Conservation (phyloP, 2,888 invertebrate genomes). For the Teleogryllus oceanicus region DNA sequence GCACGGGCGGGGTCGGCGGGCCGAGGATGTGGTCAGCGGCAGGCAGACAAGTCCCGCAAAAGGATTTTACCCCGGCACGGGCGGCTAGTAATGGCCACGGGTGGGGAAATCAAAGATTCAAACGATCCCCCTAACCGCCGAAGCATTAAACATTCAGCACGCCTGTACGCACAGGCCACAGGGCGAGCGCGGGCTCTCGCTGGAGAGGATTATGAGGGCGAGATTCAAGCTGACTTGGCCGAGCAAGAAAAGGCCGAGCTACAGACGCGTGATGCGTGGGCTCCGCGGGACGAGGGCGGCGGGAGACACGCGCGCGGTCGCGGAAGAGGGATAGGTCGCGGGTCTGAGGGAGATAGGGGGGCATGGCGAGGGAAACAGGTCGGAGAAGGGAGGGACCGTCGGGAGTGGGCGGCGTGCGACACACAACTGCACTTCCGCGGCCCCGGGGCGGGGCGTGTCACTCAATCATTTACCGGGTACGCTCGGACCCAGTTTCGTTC, state of each 20-base stretch:
- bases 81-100: neutral
- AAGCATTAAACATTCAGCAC: constrained; percentile 1
- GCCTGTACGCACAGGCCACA: constrained; percentile 1
- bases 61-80: constrained; percentile 1
- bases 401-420: neutral
- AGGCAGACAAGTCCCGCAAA: neutral
- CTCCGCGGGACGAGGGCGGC: neutral
- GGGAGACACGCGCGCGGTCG: neutral
- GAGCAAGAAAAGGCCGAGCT: neutral
- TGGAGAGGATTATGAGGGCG: neutral
- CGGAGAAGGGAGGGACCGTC: neutral
- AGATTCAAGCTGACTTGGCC: neutral
- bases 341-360: neutral
- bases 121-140: neutral
- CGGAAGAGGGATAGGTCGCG: neutral
- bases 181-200: constrained; percentile 5
- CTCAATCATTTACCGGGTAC: constrained; percentile 5
- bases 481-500: constrained; percentile 6
- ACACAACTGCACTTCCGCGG: constrained; percentile 18
- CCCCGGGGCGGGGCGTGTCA: neutral
- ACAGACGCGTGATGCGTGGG: neutral
- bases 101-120: constrained; percentile 18
- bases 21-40: neutral
- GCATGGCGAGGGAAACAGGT: neutral
- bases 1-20: neutral